A percentile compares a stretch with the other conserved stretches of the same genome.
These are phyloP conservation scores for Azorinus chamasolen DNA, from an alignment of 2,888 invertebrate species.

Conservation along the genomic window DNA sequence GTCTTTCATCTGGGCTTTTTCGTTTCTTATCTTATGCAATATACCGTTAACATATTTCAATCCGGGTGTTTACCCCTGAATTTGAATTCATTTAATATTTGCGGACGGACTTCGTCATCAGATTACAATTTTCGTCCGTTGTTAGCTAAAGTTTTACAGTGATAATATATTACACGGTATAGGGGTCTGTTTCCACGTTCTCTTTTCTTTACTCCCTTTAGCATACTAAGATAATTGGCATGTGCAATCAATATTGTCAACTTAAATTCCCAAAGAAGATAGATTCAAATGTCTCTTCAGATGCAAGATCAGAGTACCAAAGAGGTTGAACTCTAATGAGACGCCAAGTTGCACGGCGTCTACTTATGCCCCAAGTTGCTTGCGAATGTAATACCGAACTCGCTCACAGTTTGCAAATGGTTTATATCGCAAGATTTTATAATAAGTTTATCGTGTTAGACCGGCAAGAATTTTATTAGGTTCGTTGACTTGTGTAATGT, in stretches of 20 bases:
- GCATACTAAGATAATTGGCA: no score
- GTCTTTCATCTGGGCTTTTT: slow-evolving; percentile 36
- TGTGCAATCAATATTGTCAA: no score
- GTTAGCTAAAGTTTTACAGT: slow-evolving; percentile 31
- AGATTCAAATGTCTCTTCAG: no score
- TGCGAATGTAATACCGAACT: no score
- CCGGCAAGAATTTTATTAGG: slow-evolving; percentile 47
- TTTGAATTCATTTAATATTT: slow-evolving; percentile 41
- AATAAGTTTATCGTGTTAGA: slow-evolving; percentile 54
- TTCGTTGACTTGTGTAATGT: slow-evolving; percentile 47
- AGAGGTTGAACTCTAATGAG: no score
- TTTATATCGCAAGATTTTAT: slow-evolving; percentile 22
- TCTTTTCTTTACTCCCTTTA: slow-evolving; percentile 15
- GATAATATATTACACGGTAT: slow-evolving; percentile 33
- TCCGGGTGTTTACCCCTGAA: slow-evolving; percentile 38
- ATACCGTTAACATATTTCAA: slow-evolving; percentile 60
- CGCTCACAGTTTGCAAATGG: no score
- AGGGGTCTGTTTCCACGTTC: slow-evolving; percentile 33
- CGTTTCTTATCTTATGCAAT: slow-evolving; percentile 59
- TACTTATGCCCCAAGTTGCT: no score
- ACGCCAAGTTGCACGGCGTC: no score
- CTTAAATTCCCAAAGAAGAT: no score
- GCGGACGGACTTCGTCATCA: slow-evolving; percentile 33
- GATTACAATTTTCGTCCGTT: slow-evolving; percentile 38
- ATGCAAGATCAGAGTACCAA: no score